Base-by-base conservation (phyloP, 2,797 vertebrate genomes). In the Phalloptychus januarius region DNA sequence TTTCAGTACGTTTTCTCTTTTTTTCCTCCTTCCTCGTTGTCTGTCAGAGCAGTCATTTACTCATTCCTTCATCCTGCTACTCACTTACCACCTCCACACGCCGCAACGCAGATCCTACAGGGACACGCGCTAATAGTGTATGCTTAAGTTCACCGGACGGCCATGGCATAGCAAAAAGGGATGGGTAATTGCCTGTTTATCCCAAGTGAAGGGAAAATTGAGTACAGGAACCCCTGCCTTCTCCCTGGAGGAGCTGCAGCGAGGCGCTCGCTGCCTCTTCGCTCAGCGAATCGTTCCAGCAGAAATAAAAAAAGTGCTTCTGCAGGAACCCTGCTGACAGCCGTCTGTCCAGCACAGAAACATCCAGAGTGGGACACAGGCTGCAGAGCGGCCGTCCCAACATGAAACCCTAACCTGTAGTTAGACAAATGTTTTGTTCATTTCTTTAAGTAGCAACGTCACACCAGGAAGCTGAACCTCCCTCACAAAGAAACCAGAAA, bases 181-280 rank as follows among this genome's bases (percentile, higher is more conserved):
- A 97, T 96, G 96, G 95, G 96, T 93, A 97, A 99, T 97, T 98
- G 97, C 96, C 97, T 97, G 96, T 97, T 98, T 98, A 97, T 98
- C 96, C 96, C 96, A 95, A 93, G 96, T 94, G 96, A 97, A 96
- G 95, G 92, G 90, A 84, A 97, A 96, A 96, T 94, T 95, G 95
- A 96, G 96, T 95, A 94, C 92, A 95, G 95, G 95, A 94, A 88
- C 90, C 80, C 93, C 88, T 88, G 91, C 88, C 95, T 95, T 90
- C 93, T 93, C 95, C 93, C 94, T 88, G 78, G 90, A 79, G 82
- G 93, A 84, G 87, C 90, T 93, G 91, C 91, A 92, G 91, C 87
- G 89, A 94, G 90, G 92, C 88, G 81, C 78, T 92, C 3, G 88
- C 87, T 87, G 88, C 88, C 89, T 92, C 90, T 89, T 94, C 93